Evolutionary conservation across 2,113 vertebrate genomes (phyloP).

Genomic region (Sula dactylatra): DNA sequence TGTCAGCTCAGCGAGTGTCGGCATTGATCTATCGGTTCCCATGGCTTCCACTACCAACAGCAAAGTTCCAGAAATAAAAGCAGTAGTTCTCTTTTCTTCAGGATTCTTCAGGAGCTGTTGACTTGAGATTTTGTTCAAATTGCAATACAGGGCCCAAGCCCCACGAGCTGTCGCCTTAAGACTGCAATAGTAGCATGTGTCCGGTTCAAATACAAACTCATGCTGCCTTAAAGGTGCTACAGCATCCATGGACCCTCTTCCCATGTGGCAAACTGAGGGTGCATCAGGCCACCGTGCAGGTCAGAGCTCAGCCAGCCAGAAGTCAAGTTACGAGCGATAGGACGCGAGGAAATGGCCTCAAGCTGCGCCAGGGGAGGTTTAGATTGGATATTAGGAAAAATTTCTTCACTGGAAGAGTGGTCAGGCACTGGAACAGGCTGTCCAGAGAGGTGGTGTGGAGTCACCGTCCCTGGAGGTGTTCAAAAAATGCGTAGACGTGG

Average conservation of each 20-base stretch:
- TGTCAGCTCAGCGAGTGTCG: not conserved
- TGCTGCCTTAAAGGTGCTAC: not conserved
- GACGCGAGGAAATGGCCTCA: too few relatives aligned
- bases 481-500: too few relatives aligned
- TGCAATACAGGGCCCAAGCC: accelerated
- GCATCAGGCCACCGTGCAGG: not conserved
- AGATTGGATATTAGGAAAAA: too few relatives aligned
- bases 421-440: too few relatives aligned
- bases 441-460: too few relatives aligned
- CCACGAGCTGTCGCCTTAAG: not conserved
- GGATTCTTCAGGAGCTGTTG: not conserved
- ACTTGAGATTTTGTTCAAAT: not conserved
- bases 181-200: not conserved
- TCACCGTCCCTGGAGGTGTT: too few relatives aligned
- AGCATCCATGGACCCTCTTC: not conserved
- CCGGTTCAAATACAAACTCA: not conserved
- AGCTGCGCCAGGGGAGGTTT: too few relatives aligned
- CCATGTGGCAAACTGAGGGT: not conserved
- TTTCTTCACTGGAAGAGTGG: too few relatives aligned
- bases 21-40: not conserved
- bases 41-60: not conserved
- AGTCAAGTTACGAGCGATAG: too few relatives aligned
- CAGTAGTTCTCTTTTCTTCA: not conserved
- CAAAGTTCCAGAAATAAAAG: not conserved
- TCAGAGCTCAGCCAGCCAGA: not conserved